Evolutionary conservation across 2,888 invertebrate genomes (phyloP).

Genomic region (Caenorhabditis sinica): DNA sequence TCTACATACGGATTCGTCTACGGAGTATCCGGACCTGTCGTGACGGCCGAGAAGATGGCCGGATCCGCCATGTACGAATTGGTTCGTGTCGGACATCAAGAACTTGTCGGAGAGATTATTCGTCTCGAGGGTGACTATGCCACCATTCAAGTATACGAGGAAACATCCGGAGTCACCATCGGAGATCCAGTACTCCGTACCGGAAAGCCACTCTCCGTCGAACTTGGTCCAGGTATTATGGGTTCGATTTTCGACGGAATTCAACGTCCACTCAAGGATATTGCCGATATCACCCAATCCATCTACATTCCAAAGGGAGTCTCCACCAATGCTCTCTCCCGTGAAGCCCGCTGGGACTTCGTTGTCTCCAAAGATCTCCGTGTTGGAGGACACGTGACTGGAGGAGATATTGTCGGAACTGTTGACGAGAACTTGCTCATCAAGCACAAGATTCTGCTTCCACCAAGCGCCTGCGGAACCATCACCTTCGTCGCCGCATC

Average conservation of each 20-base stretch:
- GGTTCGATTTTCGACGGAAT: conserved; percentile 99
- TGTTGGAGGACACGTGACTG: conserved; percentile 97
- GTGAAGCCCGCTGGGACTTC: conserved; percentile 93
- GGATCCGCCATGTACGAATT: conserved; percentile 98
- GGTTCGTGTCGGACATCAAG: conserved; percentile 97
- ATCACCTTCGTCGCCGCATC: conserved; percentile 95
- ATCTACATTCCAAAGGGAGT: conserved; percentile 99
- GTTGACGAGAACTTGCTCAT: conserved; percentile 98
- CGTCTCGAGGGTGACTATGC: conserved; percentile 99
- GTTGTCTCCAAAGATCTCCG: conserved; percentile 87
- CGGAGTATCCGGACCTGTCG: conserved; percentile 99
- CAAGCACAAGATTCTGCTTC: conserved; percentile 96
- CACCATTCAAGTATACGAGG: conserved; percentile 94
- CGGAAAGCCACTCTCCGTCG: conserved; percentile 98
- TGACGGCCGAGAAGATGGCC: conserved; percentile 98
- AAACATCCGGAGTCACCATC: conserved; percentile 95
- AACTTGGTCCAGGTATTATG: conserved; percentile 98
- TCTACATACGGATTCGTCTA: conserved; percentile 90
- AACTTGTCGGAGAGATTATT: conserved; percentile 99
- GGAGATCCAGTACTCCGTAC: conserved; percentile 99
- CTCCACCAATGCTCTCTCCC: conserved; percentile 93
- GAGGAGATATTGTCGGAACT: conserved; percentile 94
- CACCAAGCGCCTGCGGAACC: conserved; percentile 96
- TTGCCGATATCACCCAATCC: conserved; percentile 93
- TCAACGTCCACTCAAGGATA: conserved; percentile 96